phyloP scores from a whole-genome alignment of 1,140 invertebrate species.

The Bathynomus jamesi region DNA sequence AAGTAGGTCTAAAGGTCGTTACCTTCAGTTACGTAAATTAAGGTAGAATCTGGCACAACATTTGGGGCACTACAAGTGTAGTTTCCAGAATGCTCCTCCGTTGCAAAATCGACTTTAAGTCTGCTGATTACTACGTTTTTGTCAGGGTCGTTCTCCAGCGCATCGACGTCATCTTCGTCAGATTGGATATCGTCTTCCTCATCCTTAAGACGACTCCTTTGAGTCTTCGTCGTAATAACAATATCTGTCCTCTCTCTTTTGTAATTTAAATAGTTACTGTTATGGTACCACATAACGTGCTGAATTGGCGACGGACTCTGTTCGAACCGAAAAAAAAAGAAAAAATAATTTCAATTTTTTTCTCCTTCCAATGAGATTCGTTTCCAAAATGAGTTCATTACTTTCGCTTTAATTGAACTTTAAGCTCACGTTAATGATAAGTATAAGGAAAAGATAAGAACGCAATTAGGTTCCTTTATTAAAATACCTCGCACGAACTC shows the following conservation, averaged over 20 bases:
- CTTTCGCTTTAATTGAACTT: no score
- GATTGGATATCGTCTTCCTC: background rate
- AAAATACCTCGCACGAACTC: no score
- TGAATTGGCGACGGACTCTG: conserved; percentile 44
- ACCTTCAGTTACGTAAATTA: conserved; percentile 35
- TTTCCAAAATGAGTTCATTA: no score
- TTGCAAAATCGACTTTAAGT: conserved; percentile 6
- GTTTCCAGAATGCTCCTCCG: conserved; percentile 29
- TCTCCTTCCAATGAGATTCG: no score
- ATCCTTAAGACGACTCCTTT: background rate
- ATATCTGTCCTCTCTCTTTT: conserved; percentile 74
- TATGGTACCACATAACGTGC: conserved; percentile 58
- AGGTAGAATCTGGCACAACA: conserved; percentile 21
- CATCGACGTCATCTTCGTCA: background rate
- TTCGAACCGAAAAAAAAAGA: background rate
- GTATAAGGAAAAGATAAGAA: no score
- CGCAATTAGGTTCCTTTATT: no score
- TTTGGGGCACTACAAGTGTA: conserved; percentile 31
- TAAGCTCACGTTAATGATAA: no score
- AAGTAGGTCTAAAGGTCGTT: no score
- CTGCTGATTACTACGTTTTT: background rate
- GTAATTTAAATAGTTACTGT: conserved; percentile 85
- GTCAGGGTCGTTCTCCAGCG: background rate
- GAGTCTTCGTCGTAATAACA: conserved; percentile 48
- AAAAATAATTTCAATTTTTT: no score